These are phyloP conservation scores for Psettodes erumei DNA, from an alignment of 2,113 vertebrate species.

Conservation along the genomic window DNA sequence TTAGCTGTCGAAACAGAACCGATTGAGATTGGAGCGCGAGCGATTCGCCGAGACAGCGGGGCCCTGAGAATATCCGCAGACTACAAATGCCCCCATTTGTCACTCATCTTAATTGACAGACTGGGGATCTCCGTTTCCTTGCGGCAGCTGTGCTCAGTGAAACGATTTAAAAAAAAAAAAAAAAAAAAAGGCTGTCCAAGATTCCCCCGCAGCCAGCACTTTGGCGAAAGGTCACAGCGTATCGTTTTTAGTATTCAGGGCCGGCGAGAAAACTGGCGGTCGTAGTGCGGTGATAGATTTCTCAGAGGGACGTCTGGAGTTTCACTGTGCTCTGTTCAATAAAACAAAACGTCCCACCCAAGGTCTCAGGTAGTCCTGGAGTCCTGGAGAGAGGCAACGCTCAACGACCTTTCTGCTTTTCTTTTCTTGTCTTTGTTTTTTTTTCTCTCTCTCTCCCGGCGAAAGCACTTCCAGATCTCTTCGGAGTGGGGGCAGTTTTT, in stretches of 20 bases:
- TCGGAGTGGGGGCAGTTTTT: constrained; percentile 25
- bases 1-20: constrained; percentile 8
- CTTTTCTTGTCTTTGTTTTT: too few species aligned
- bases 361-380: constrained; percentile 47
- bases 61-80: constrained; percentile 51
- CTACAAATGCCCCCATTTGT: constrained; percentile 73
- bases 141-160: constrained; percentile 57
- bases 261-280: constrained; percentile 51
- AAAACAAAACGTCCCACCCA: constrained; percentile 57
- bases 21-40: constrained; percentile 39
- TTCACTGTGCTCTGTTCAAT: constrained; percentile 48
- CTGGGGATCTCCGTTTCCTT: constrained; percentile 51
- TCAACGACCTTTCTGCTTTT: too few species aligned
- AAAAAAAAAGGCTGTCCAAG: constrained; percentile 15
- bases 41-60: constrained; percentile 47
- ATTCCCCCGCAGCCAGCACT: constrained; percentile 43
- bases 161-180: constrained; percentile 36
- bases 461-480: constrained; percentile 42
- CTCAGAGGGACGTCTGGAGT: constrained; percentile 55
- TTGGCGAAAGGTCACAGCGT: constrained; percentile 67
- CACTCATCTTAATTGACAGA: constrained; percentile 76
- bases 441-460: constrained; percentile 26
- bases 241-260: constrained; percentile 59
- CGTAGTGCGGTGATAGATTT: constrained; percentile 66
- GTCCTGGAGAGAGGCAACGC: constrained; percentile 18